phyloP scores from a whole-genome alignment of 2,888 invertebrate species.

The Timandra comae region DNA sequence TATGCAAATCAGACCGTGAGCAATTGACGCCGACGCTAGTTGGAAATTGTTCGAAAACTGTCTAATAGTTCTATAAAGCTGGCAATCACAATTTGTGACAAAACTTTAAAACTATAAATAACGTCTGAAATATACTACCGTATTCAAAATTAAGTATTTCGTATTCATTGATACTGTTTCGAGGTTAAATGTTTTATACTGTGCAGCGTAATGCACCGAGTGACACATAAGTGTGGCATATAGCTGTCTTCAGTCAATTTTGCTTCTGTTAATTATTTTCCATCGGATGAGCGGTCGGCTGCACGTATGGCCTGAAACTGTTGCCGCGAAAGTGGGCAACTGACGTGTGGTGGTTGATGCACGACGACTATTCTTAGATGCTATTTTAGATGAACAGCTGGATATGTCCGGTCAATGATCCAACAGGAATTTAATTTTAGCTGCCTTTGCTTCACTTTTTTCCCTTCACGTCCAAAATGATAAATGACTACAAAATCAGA shows the following conservation, averaged over 20 bases:
- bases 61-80: slow-evolving; percentile 32
- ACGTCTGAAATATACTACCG: no score
- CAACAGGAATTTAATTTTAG: neutral
- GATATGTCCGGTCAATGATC: slow-evolving; percentile 41
- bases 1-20: slow-evolving; percentile 70
- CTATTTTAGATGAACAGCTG: slow-evolving; percentile 45
- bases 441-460: no score
- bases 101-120: no score
- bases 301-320: slow-evolving; percentile 54
- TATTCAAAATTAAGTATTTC: no score
- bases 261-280: slow-evolving; percentile 58
- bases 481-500: no score
- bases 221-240: slow-evolving; percentile 65
- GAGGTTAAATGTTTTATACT: no score
- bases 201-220: no score
- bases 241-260: slow-evolving; percentile 72
- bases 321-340: slow-evolving; percentile 50
- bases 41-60: slow-evolving; percentile 39
- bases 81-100: slow-evolving; percentile 35
- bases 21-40: slow-evolving; percentile 36
- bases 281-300: slow-evolving; percentile 44
- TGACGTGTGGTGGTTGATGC: slow-evolving; percentile 36
- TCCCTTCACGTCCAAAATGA: no score
- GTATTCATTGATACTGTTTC: no score
- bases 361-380: slow-evolving; percentile 40